These are phyloP conservation scores for Arbacia lixula DNA, from an alignment of 53 echinoderm and acorn worm species.

Conservation along the genomic window DNA sequence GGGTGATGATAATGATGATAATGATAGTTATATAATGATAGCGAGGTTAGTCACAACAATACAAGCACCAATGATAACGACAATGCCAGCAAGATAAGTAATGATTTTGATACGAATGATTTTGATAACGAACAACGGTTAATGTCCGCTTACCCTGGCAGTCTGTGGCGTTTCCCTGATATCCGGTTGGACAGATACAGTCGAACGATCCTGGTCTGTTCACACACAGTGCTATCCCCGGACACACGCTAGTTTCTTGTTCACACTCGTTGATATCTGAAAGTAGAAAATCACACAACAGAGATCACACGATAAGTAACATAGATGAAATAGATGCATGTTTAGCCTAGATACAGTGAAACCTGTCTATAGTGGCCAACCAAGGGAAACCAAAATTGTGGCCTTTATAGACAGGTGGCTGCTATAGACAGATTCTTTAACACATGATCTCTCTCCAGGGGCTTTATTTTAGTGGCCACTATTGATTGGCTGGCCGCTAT, in stretches of 20 bases:
- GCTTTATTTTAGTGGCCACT: no score
- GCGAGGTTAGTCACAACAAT: not conserved
- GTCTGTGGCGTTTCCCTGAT: constrained; percentile 64
- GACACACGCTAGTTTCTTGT: constrained; percentile 50
- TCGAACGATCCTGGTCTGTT: constrained; percentile 72
- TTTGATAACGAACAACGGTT: not conserved
- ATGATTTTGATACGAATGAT: not conserved
- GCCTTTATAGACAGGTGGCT: no score
- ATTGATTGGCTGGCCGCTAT: no score
- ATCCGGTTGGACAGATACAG: constrained; percentile 86
- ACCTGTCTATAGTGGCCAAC: no score
- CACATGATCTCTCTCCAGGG: no score
- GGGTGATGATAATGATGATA: not conserved
- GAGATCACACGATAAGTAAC: no score
- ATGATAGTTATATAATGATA: not conserved
- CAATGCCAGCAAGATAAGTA: not conserved
- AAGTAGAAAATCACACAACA: not conserved
- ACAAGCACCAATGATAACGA: not conserved
- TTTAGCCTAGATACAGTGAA: no score
- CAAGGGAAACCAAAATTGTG: no score
- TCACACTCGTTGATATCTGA: constrained; percentile 88
- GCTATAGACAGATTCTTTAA: no score
- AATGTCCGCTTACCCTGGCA: constrained; percentile 73
- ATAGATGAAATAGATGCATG: no score
- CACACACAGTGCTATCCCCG: constrained; percentile 67